These are phyloP conservation scores for Macrobrachium nipponense DNA, from an alignment of 1,140 invertebrate species.

Conservation along the genomic window DNA sequence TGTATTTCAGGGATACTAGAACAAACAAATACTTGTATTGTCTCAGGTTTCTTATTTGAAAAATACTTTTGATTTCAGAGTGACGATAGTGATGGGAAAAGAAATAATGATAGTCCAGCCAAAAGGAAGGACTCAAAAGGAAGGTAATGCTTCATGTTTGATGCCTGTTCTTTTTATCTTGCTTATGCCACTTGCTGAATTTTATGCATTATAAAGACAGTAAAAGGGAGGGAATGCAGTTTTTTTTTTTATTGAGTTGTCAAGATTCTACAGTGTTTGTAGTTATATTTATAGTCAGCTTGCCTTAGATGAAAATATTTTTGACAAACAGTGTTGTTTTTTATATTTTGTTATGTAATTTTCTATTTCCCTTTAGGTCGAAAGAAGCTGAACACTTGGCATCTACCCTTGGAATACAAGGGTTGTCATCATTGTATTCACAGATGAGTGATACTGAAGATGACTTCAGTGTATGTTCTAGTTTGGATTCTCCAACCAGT, in stretches of 20 bases:
- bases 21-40: not conserved
- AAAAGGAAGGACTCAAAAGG: conserved; percentile 42
- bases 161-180: no score
- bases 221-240: no score
- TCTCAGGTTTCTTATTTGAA: not conserved
- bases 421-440: conserved; percentile 28
- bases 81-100: conserved; percentile 33
- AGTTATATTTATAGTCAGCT: no score
- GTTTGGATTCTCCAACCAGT: conserved; percentile 2
- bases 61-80: conserved; percentile 13
- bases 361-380: conserved; percentile 11
- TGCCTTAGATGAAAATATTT: not conserved
- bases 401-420: conserved; percentile 42
- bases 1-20: not conserved
- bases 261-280: no score
- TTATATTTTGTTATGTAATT: not conserved
- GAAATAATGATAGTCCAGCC: not conserved
- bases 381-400: conserved; percentile 44
- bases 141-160: conserved; percentile 25
- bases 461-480: conserved; percentile 46
- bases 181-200: no score
- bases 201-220: not conserved
- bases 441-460: conserved; percentile 46
- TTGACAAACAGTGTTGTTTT: not conserved
- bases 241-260: no score